phyloP scores from a whole-genome alignment of 2,113 vertebrate genomes.

The Saguinus midas region DNA sequence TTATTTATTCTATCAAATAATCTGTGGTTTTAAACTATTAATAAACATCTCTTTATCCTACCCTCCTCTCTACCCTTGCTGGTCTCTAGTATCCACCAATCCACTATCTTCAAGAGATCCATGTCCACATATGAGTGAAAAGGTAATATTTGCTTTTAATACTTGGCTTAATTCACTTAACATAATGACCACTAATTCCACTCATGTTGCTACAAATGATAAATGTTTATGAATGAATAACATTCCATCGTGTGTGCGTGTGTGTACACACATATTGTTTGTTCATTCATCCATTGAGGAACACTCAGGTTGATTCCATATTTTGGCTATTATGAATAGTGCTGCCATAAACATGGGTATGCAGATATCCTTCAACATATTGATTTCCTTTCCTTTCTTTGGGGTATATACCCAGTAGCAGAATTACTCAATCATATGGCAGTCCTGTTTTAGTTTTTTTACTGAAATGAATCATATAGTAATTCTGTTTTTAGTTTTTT shows the following conservation, averaged over 20 bases:
- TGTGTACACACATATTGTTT: neutral
- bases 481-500: neutral
- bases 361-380: neutral
- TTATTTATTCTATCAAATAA: neutral
- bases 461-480: neutral
- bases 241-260: neutral
- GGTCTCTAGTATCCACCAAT: neutral
- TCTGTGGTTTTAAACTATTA: neutral
- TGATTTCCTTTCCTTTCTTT: neutral
- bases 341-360: too few species aligned
- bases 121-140: neutral
- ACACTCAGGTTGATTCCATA: too few species aligned
- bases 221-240: neutral
- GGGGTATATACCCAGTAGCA: neutral
- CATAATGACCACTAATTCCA: neutral
- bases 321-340: too few species aligned
- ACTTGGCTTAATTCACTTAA: neutral
- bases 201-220: neutral
- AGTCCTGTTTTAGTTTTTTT: neutral
- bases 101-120: neutral
- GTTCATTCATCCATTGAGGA: neutral
- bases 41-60: neutral
- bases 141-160: neutral
- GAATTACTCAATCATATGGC: neutral
- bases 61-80: neutral